Conservation (phyloP, 2,888 invertebrate species). For the Torymus auratus region DNA sequence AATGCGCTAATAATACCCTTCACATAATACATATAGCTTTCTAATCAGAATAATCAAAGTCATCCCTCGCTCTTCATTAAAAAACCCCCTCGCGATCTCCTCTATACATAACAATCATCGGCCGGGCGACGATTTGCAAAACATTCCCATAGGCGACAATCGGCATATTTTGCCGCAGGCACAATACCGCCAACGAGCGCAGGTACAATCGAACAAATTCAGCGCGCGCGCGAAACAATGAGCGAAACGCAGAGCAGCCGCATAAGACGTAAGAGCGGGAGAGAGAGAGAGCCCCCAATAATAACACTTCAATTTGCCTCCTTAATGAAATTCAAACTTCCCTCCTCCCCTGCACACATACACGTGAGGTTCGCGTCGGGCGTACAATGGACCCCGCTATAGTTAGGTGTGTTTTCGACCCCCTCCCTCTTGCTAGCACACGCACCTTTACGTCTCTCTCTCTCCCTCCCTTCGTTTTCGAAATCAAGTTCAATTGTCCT, state of each 20-base stretch:
- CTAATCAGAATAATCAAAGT: too few species aligned
- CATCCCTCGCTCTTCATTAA: too few species aligned
- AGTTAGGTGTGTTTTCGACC: constrained; percentile 4
- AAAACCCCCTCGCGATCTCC: not conserved
- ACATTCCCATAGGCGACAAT: constrained; percentile 44
- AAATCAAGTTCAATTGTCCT: constrained; percentile 74
- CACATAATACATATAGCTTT: too few species aligned
- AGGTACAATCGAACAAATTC: constrained; percentile 14
- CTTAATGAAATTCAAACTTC: constrained; percentile 52
- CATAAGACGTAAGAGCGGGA: not conserved
- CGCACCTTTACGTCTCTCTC: not conserved
- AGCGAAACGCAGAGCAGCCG: not conserved
- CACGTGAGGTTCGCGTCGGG: not conserved
- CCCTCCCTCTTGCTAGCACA: not conserved
- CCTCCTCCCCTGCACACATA: constrained; percentile 45
- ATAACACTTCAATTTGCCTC: constrained; percentile 52
- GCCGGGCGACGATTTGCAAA: not conserved
- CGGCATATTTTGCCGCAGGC: constrained; percentile 28
- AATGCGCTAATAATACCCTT: too few species aligned
- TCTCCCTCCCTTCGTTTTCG: constrained; percentile 16
- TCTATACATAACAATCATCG: not conserved
- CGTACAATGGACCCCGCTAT: too few species aligned
- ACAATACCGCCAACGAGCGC: constrained; percentile 23
- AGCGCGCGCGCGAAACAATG: constrained; percentile 36
- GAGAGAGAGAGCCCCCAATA: constrained; percentile 39